Percentiles rank a stretch among this genome's conserved stretches.
These are phyloP conservation scores for Phaedon cochleariae DNA, from an alignment of 2,888 invertebrate species.

Conservation along the genomic window DNA sequence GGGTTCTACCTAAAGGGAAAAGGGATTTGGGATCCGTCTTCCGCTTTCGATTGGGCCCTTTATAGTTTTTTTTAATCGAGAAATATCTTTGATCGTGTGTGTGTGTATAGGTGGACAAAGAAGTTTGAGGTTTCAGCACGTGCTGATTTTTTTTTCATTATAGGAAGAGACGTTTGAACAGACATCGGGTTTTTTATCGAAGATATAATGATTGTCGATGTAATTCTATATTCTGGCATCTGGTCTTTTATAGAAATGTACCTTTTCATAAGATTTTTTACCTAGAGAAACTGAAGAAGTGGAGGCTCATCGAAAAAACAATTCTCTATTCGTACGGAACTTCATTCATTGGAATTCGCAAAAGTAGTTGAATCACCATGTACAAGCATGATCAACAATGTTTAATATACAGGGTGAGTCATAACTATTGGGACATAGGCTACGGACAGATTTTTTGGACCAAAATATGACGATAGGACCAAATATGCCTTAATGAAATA, in stretches of 20 bases:
- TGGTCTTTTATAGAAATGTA: conserved; percentile 1
- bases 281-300: no score
- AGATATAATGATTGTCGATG: conserved; percentile 6
- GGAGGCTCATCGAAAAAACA: no score
- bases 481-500: no score
- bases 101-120: conserved; percentile 28
- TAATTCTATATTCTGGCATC: conserved; percentile 13
- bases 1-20: conserved; percentile 28
- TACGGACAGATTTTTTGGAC: no score
- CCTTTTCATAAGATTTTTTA: no score
- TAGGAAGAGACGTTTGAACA: conserved; percentile 30
- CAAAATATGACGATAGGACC: no score
- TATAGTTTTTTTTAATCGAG: conserved; percentile 28
- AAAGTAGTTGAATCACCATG: no score
- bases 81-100: conserved; percentile 24
- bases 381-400: no score
- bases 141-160: conserved; percentile 29
- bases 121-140: conserved; percentile 29
- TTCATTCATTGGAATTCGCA: no score
- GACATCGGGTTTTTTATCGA: conserved; percentile 19
- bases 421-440: no score
- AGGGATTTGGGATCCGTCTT: conserved; percentile 19
- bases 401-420: no score
- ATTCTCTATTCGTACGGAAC: no score
- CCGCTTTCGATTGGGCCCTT: conserved; percentile 34